Evolutionary conservation across 2,888 invertebrate species (phyloP), one percentile per base, ranked within the genome.

Genomic region (Lepidochrysops patricia): DNA sequence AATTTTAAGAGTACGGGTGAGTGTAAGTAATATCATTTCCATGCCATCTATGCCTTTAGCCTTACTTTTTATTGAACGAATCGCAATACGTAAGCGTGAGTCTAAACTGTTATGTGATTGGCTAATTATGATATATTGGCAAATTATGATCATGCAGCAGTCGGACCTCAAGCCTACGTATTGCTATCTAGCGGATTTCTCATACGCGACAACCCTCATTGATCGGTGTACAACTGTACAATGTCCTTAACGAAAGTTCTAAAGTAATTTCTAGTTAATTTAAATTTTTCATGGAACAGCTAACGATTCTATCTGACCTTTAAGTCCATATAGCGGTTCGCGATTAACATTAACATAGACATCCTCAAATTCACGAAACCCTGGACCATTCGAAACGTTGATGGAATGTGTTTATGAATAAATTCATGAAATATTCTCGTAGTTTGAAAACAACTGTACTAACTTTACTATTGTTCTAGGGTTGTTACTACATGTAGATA

Each of bases 391-490:
- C 19, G 3, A 23, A 43, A 43, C 19, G 43, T 19, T 43, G 43
- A 43, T 23, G 43, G 43, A 9, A 7, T 37, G 37, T 19, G 19
- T 23, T 23, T 43, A 43, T 52, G 52, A 50, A 52, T 52, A 52
- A 26, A 52, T 52, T 52, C 52, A 52, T 52, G 52, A 27, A 13
- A 52, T 52, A 52, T 52, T 52, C 19, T 19, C 43, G 19, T 43
- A 43, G 43, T 43, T 43, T 43, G 9, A 43, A 23, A 19, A 43
- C 43, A 43, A 12, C 43, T 43, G 43, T 43, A 43, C 19, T 43
- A 43, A 43, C 43, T 43, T 43, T 19, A 19, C 19, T 43, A 43
- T 9, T 43, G 43, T 43, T 12, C 7, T 43, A 43, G 43, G 43
- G 43, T 43, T 43, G 19, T 9, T 3, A 23, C 37, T 2, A 7